phyloP scores from a whole-genome alignment of 2,888 invertebrate species.

The Leptopilina syphax region DNA sequence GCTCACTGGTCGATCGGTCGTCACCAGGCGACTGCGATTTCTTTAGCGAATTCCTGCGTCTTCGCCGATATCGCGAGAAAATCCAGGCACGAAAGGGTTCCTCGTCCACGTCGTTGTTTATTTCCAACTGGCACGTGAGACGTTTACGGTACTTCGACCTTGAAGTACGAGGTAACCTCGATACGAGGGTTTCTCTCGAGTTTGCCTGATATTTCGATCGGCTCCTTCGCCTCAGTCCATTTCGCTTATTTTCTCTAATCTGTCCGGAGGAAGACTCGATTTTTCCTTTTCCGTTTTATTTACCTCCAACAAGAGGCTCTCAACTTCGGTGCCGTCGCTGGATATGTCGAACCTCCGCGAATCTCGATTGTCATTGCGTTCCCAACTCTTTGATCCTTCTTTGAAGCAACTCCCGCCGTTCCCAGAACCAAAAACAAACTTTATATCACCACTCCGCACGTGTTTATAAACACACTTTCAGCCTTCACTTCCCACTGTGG shows the following conservation, averaged over 20 bases:
- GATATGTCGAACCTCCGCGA: conserved; percentile 12
- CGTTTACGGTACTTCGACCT: conserved; percentile 59
- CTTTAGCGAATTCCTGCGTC: conserved; percentile 15
- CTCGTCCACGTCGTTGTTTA: conserved; percentile 34
- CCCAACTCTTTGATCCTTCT: neutral
- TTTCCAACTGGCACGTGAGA: conserved; percentile 45
- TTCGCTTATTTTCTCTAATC: conserved; percentile 1
- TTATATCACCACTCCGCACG: neutral
- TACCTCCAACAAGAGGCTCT: conserved; percentile 31
- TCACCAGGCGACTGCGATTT: neutral
- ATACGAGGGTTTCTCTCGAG: conserved; percentile 52
- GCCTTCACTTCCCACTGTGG: neutral
- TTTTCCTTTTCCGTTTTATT: conserved; percentile 3
- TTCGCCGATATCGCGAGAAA: conserved; percentile 14
- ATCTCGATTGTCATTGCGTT: conserved; percentile 39
- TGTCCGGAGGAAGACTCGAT: conserved; percentile 10
- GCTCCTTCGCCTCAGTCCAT: conserved; percentile 20
- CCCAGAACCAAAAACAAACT: neutral
- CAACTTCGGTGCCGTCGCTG: neutral
- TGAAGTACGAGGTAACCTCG: conserved; percentile 58
- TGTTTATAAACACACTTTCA: conserved; percentile 6
- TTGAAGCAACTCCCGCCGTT: neutral
- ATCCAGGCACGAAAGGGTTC: conserved; percentile 40
- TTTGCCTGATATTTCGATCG: conserved; percentile 25
- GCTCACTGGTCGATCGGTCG: neutral